Conservation (phyloP, 1,140 invertebrate species). For the Sesamia nonagrioides region DNA sequence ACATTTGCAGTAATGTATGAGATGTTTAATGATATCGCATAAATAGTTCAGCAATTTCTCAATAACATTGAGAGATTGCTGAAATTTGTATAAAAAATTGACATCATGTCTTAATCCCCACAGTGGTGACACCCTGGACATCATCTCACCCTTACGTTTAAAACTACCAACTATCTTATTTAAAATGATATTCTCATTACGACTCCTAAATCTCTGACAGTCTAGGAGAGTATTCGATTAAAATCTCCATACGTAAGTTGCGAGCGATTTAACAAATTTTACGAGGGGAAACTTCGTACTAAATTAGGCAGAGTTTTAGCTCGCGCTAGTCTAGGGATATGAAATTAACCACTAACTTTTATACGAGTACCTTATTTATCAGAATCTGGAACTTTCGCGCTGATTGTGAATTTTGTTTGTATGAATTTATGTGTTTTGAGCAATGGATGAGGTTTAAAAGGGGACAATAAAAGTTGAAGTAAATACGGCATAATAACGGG, state of each 20-base stretch:
- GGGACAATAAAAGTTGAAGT: no score
- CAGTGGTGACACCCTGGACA: no score
- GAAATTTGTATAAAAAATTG: no score
- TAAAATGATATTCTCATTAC: slow-evolving; percentile 18
- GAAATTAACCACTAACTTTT: slow-evolving; percentile 42
- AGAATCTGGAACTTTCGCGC: slow-evolving; percentile 17
- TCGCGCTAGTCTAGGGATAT: slow-evolving; percentile 32
- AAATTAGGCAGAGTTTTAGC: slow-evolving; percentile 37
- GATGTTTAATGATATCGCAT: no score
- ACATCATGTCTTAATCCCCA: no score
- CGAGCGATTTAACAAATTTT: slow-evolving; percentile 39
- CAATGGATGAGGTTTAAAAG: neutral
- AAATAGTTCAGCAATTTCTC: no score
- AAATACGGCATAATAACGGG: no score
- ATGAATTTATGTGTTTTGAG: slow-evolving; percentile 9
- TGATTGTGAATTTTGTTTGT: slow-evolving; percentile 29
- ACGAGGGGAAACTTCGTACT: slow-evolving; percentile 28
- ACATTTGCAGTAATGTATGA: no score
- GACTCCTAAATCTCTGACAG: slow-evolving; percentile 10
- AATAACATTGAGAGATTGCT: no score
- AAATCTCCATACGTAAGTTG: slow-evolving; percentile 22
- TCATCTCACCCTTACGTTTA: no score
- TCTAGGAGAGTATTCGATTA: slow-evolving; percentile 22
- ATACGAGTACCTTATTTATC: slow-evolving; percentile 37
- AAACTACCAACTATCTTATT: slow-evolving; percentile 4